Evolutionary conservation across 1,140 invertebrate genomes (phyloP), one percentile per base, ranked within the genome.

Genomic region (Trichonephila clavata): DNA sequence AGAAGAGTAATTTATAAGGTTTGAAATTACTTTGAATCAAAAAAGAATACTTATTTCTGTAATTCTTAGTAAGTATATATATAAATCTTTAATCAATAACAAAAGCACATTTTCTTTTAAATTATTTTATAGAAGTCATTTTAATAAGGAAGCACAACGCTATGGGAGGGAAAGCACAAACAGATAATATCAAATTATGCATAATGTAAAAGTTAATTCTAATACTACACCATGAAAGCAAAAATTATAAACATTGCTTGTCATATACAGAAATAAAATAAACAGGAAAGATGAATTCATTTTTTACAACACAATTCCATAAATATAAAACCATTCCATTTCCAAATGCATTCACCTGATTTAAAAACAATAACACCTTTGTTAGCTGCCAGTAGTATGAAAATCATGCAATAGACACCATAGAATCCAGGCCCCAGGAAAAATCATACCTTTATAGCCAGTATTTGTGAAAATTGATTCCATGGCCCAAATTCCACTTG

Each of bases 401-500:
- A 32, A 92, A 60, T 61, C 81, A 91, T 91, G 90, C 90, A 92
- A 60, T 50, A 93, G 57, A 80, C 39, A 90, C 27, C 18, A 68
- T 13, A 24, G 60, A 60, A 61, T 59, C 50, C 50, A 60, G 16
- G 18, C 77, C 50, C 65, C 68, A 57, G n/a, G 71, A 80, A 90
- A 90, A 90, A 77, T 50, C 84, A 80, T 93, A 93, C 92, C 92
- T 93, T 86, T 43, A 93, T 63, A n/a, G 84, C 65, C 61, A 93
- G 61, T 27, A 86, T 93, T 80, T 71, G 59, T 8, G 81, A 77
- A 86, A 27, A 92, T 21, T 60, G 32, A 80, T 50, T 81, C 92
- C 84, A 93, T 16, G 92, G 84, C 1, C 86, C 92, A 24, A 88
- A 61, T 24, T 93, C 92, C 71, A 88, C 71, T 86, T 86, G 61